Evolutionary conservation across 2,113 vertebrate genomes (phyloP).

Genomic region (Mohoua ochrocephala): DNA sequence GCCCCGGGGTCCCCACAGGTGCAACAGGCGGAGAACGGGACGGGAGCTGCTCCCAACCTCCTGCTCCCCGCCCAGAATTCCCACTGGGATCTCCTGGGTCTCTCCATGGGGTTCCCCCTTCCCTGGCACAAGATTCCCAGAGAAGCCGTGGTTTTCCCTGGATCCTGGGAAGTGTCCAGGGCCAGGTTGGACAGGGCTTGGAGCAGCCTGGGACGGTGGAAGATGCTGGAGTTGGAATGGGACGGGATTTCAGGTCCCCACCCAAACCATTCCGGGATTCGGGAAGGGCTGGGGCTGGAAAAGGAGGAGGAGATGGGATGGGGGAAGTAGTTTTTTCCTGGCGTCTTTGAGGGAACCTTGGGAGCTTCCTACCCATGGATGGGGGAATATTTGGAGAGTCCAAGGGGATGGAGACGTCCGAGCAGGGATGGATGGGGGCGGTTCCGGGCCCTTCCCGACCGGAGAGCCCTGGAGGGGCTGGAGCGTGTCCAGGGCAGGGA

Average conservation of each 20-base stretch:
- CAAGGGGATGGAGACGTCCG: neutral
- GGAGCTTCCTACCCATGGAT: neutral
- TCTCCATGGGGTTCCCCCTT: neutral
- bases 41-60: neutral
- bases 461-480: neutral
- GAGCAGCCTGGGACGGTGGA: fast-evolving
- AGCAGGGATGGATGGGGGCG: neutral
- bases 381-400: neutral
- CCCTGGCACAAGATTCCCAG: neutral
- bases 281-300: neutral
- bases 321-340: neutral
- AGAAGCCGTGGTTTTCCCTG: neutral
- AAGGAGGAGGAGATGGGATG: neutral
- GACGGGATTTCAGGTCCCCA: neutral
- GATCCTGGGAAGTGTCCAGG: neutral
- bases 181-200: neutral
- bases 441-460: fast-evolving
- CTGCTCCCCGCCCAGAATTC: fast-evolving
- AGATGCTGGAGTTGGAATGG: neutral
- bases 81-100: neutral
- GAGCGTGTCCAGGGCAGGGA: neutral
- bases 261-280: neutral
- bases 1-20: neutral
- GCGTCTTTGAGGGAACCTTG: neutral
- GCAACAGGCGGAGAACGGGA: fast-evolving